These are phyloP conservation scores for Oligia strigilis DNA, from an alignment of 2,888 invertebrate genomes.

Conservation along the genomic window DNA sequence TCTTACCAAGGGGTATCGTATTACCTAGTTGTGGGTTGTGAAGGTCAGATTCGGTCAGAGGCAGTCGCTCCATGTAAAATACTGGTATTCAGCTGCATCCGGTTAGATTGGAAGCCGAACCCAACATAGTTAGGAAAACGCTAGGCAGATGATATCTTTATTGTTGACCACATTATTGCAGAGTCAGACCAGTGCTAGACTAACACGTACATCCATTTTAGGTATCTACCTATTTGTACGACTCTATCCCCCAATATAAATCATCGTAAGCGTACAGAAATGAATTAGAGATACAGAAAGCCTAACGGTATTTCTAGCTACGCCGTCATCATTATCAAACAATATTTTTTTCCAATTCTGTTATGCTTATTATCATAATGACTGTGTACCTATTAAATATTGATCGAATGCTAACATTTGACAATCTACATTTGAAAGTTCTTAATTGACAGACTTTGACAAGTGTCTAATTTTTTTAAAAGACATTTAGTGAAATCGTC, in stretches of 20 bases:
- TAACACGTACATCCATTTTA: too few relatives aligned
- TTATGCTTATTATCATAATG: not conserved
- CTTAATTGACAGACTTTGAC: slow-evolving; percentile 36
- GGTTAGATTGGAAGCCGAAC: too few relatives aligned
- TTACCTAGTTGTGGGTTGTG: too few relatives aligned
- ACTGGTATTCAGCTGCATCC: too few relatives aligned
- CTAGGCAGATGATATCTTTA: not conserved
- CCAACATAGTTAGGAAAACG: too few relatives aligned
- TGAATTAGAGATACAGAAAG: not conserved
- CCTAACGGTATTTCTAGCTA: not conserved
- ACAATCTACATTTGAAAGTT: slow-evolving; percentile 44
- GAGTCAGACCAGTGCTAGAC: not conserved
- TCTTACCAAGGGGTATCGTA: too few relatives aligned
- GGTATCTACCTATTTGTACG: not conserved
- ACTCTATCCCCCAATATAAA: not conserved
- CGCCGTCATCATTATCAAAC: not conserved
- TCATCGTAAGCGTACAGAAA: too few relatives aligned
- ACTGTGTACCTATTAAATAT: slow-evolving; percentile 4
- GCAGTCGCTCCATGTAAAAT: too few relatives aligned
- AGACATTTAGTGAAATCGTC: slow-evolving; percentile 36
- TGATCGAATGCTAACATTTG: slow-evolving; percentile 27
- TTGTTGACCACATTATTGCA: not conserved
- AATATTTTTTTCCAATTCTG: not conserved
- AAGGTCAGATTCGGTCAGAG: too few relatives aligned
- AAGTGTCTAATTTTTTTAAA: slow-evolving; percentile 27